Conservation (phyloP, 2,888 invertebrate genomes). For the Tiliacea citrago region DNA sequence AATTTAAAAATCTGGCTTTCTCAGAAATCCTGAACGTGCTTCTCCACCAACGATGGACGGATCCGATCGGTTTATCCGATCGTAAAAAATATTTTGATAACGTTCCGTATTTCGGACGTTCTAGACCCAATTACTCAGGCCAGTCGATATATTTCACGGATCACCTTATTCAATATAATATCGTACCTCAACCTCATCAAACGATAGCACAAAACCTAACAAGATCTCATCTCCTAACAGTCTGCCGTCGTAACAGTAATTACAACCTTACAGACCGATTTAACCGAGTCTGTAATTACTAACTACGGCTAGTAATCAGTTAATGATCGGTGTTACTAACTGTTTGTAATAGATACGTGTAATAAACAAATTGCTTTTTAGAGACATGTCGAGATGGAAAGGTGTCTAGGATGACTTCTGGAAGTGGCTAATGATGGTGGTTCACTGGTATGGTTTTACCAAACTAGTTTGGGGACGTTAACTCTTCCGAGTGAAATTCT, state of each 20-base stretch:
- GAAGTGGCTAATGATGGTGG: neutral
- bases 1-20: neutral
- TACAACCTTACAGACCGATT: constrained; percentile 29
- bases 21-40: neutral
- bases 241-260: constrained; percentile 22
- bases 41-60: no score
- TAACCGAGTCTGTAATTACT: constrained; percentile 38
- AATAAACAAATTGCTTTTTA: constrained; percentile 5
- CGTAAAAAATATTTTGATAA: neutral
- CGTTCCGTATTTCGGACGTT: neutral
- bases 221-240: constrained; percentile 26
- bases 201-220: neutral
- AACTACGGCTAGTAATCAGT: neutral
- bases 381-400: neutral
- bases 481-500: neutral
- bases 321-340: constrained; percentile 28
- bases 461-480: neutral
- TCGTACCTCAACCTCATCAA: neutral
- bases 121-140: neutral
- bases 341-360: constrained; percentile 25
- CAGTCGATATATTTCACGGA: no score
- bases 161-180: no score
- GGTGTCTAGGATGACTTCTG: neutral
- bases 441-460: neutral
- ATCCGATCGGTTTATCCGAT: neutral